Evolutionary conservation across 2,113 vertebrate genomes (phyloP).

Genomic region (Myodes glareolus): DNA sequence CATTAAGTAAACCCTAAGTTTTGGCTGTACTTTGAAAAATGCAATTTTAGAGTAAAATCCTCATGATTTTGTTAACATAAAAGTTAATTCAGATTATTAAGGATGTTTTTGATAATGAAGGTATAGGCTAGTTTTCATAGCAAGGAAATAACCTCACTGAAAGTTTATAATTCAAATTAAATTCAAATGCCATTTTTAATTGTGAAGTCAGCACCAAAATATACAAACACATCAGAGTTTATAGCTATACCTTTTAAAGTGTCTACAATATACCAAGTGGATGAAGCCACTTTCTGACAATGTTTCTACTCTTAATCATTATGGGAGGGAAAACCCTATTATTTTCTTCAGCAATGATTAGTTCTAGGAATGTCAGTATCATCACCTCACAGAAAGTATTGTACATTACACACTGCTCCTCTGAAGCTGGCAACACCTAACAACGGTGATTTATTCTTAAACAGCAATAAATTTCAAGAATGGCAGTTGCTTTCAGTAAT

Average conservation of each 20-base stretch:
- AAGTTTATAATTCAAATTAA: conserved; percentile 32
- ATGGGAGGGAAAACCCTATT: conserved; percentile 61
- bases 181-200: background rate
- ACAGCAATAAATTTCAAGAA: conserved; percentile 86
- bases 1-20: background rate
- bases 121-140: background rate
- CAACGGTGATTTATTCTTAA: conserved; percentile 85
- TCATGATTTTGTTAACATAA: background rate
- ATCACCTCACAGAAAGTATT: conserved; percentile 82
- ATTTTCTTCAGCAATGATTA: conserved; percentile 84
- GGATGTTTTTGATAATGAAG: background rate
- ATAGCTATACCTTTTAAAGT: background rate
- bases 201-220: background rate
- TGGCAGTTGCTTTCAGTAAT: conserved; percentile 80
- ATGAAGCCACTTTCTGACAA: background rate
- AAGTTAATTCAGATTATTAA: conserved; percentile 1
- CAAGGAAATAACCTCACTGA: background rate
- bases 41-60: conserved; percentile 4
- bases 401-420: conserved; percentile 78
- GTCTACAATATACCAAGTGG: background rate
- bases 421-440: conserved; percentile 84
- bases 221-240: background rate
- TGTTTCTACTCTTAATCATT: background rate
- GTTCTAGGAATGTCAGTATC: conserved; percentile 84
- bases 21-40: background rate